Base-by-base conservation (phyloP, 2,888 invertebrate genomes). In the Teinopalpus imperialis region DNA sequence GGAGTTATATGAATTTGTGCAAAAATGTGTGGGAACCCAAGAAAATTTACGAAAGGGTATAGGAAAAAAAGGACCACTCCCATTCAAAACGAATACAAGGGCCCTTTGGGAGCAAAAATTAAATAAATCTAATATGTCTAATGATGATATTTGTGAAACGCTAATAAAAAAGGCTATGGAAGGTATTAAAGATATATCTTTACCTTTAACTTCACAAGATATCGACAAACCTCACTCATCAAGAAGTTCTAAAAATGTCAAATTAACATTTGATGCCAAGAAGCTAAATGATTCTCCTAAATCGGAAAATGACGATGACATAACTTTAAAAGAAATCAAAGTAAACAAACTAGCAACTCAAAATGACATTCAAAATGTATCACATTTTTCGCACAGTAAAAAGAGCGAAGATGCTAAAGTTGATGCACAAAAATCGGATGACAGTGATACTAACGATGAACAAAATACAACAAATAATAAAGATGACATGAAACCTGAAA, bases 111-210 rank as follows among this genome's bases (percentile, higher is more conserved):
- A 88, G 48, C 74, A 82, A 35, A 77, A 81, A 53, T 57, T 89
- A 24, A 79, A 74, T 51, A 69, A 82, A 63, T 78, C 75, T 0
- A 86, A 88, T 29, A 72, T 86, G 56, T 76, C 86, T 0, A 89
- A 89, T 65, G 86, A 88, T 57, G 83, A 86, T 48, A 81, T 87
- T 36, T 89, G 89, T 62, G 74, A 89, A 61, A 85, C 85, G 7
- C 54, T 88, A 13, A 81, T 89, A 29, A 77, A 83, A 59, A 86
- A 81, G 57, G 89, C 89, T 2, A 81, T 89, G 77, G 82, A 79
- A 52, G 77, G 83, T 41, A 78, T 87, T 9, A 76, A 71, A 59
- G 70, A 69, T 41, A 66, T 78, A 37, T 71, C 74, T 3, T 65
- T 63, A 45, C 34, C 57, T 21, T 8, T 52, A 3, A 49, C 62